These are phyloP conservation scores for Epinotia brunnichana DNA, from an alignment of 2,888 invertebrate species.

Conservation along the genomic window DNA sequence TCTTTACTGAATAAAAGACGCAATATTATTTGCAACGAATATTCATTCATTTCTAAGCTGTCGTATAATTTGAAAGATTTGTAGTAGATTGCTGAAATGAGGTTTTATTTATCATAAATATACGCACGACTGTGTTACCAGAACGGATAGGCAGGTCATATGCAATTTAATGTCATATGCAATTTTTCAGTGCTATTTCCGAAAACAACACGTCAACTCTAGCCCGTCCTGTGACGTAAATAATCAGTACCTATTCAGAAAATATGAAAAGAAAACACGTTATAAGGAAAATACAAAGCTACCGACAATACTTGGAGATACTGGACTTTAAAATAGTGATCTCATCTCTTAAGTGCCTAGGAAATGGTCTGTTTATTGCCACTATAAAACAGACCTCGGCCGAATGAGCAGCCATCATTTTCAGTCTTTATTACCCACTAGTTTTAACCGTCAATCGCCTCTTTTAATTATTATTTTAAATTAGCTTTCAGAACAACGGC, in stretches of 20 bases:
- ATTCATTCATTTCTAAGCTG: too few relatives aligned
- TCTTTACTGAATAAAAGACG: neutral
- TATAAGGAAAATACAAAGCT: neutral
- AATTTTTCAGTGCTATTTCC: too few relatives aligned
- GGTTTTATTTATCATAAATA: too few relatives aligned
- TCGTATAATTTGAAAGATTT: too few relatives aligned
- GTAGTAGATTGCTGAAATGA: too few relatives aligned
- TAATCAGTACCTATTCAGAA: too few relatives aligned
- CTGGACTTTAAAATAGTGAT: slow-evolving; percentile 10
- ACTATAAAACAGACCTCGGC: slow-evolving; percentile 11
- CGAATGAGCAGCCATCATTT: slow-evolving; percentile 13
- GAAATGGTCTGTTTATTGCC: slow-evolving; percentile 19
- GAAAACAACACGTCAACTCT: too few relatives aligned
- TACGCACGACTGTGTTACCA: too few relatives aligned
- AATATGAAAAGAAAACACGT: too few relatives aligned
- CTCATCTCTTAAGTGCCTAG: slow-evolving; percentile 10
- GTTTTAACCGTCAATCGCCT: neutral
- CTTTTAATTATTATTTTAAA: neutral
- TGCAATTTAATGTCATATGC: too few relatives aligned
- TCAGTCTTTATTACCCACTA: neutral
- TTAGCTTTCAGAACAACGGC: neutral
- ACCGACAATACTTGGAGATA: neutral
- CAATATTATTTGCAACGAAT: neutral
- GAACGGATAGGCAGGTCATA: too few relatives aligned
- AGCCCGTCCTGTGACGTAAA: too few relatives aligned